These are phyloP conservation scores for Notarius lentiginosus DNA, from an alignment of 2,113 vertebrate species.

Conservation along the genomic window DNA sequence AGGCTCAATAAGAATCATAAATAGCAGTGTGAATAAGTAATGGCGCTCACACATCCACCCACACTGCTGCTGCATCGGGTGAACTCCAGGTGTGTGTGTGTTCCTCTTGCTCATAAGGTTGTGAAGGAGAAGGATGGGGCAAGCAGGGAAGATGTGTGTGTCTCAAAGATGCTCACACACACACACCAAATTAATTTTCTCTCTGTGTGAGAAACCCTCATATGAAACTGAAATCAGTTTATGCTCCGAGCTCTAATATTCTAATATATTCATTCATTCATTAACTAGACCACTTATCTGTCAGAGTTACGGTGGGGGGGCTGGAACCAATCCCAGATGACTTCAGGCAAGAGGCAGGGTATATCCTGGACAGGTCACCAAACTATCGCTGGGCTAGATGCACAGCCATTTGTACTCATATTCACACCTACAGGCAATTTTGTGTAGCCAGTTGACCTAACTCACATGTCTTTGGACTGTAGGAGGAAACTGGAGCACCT, in stretches of 20 bases:
- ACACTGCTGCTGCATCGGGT: constrained; percentile 33
- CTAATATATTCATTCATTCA: no score
- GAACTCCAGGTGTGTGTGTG: constrained; percentile 2
- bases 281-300: no score
- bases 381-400: no score
- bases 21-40: constrained; percentile 63
- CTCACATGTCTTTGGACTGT: no score
- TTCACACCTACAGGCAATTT: no score
- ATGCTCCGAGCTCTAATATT: background rate
- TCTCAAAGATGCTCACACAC: background rate
- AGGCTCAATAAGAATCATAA: constrained; percentile 55
- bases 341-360: no score
- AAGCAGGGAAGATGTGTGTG: background rate
- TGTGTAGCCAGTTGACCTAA: no score
- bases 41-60: constrained; percentile 50
- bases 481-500: no score
- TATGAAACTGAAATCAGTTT: background rate
- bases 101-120: background rate
- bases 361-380: no score
- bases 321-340: no score
- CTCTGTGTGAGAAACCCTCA: background rate
- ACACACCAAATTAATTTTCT: background rate
- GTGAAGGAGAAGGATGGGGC: background rate
- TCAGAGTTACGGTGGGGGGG: no score
- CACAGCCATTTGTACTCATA: no score